Base-by-base conservation (phyloP, 2,113 vertebrate species). In the Uria lomvia region DNA sequence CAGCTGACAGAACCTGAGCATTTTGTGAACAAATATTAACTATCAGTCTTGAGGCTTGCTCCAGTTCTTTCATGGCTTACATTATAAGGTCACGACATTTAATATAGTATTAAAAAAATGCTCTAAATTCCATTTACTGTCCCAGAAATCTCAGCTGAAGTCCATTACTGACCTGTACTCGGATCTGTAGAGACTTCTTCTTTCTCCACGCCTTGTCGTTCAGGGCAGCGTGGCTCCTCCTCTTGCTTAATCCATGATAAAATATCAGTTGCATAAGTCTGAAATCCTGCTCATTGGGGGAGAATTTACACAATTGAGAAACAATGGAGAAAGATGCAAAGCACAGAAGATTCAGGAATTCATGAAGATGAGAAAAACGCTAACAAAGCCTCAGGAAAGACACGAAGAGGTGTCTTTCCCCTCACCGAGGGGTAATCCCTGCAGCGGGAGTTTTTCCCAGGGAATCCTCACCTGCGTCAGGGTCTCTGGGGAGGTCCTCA, bases 221-320 rank as follows among this genome's bases (percentile, higher is more conserved):
- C 88, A 68, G 97, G 94, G 6, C 93, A 75, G 59, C 73, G 86
- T 2, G 93, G 97, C 94, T 98, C 97, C 90, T 98, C 97, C 93
- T 98, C 98, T 83, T 95, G 97, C 89, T 98, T 98, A 94, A 98
- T 98, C 98, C 97, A 98, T 0, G 97, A 97, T 9, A 98, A 62
- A 89, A 97, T 95, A 19, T 52, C 76, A 2, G 40, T 77, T 15
- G 95, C 49, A 2, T 96, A 97, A 75, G 77, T 76, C 66, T 97
- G 97, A 75, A 98, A 97, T 45, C 97, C 98, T 98, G 96, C 32
- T 65, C 4, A 3, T n/a, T 5, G 40, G 50, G 76, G 76, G 17
- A 79, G 9, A 79, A 88, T 34, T 36, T 7, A 58, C 81, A 63
- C 42, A 30, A 5, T 0, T 84, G 78, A 88, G 86, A 53, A 84